Conservation (phyloP, 1,140 invertebrate species). For the Pissodes strobi region DNA sequence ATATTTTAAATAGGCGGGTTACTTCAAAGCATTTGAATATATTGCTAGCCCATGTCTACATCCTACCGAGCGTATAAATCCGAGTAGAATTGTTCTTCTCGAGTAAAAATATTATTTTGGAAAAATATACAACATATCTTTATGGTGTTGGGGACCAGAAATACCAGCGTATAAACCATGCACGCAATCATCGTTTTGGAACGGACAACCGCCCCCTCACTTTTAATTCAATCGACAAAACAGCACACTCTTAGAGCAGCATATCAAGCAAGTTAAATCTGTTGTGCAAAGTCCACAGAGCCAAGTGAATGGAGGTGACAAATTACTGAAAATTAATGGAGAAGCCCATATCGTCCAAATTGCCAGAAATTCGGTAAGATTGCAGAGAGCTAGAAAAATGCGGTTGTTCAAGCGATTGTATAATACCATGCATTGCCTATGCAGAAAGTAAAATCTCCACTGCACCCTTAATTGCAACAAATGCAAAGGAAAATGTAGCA, state of each 20-base stretch:
- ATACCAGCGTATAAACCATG: constrained; percentile 1
- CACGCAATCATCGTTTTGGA: not conserved
- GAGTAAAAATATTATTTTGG: no score
- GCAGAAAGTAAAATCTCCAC: not conserved
- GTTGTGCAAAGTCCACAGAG: not conserved
- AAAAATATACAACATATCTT: no score
- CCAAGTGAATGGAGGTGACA: constrained; percentile 1
- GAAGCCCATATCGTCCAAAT: constrained; percentile 1
- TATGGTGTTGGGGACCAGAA: no score
- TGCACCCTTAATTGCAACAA: constrained; percentile 1
- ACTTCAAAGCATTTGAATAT: not conserved
- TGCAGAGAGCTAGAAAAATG: constrained; percentile 3
- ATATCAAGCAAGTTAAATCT: constrained; percentile 1
- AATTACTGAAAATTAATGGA: not conserved
- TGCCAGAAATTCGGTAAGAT: not conserved
- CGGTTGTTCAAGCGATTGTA: constrained; percentile 2
- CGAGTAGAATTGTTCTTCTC: no score
- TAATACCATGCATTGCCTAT: not conserved
- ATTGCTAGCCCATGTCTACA: not conserved
- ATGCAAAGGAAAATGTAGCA: constrained; percentile 1
- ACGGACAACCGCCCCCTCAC: not conserved
- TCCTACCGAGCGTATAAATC: not conserved
- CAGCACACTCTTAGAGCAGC: constrained; percentile 5
- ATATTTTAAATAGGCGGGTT: no score
- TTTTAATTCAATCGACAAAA: constrained; percentile 5